Evolutionary conservation across 2,888 invertebrate genomes (phyloP), one percentile per base, ranked within the genome.

Genomic region (Diaphora mendica): DNA sequence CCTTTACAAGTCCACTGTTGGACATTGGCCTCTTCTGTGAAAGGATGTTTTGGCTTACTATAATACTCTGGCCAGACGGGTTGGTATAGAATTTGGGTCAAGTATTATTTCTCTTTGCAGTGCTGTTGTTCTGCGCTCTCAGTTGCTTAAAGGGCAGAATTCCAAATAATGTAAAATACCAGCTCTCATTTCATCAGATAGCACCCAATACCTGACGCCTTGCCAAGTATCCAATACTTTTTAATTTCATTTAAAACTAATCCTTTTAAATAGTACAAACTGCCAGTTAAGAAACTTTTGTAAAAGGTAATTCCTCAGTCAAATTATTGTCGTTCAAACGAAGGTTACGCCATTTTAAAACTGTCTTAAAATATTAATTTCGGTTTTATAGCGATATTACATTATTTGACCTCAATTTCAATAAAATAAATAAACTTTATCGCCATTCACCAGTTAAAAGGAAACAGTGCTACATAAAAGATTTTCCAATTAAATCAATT

Each of bases 401-500:
- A 44, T 67, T 51, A 51, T 17, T 68, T 55, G 68, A 15, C 51
- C 55, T 68, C 35, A 35, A 68, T 42, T 42, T 70, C n/a, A 68
- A 42, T 55, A 62, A 39, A 59, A 35, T 20, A 70, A 62, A 11
- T 62, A 55, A 70, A 30, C 42, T 44, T 70, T 26, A 70, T 33
- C 62, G 35, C 69, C 55, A 30, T 68, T 55, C 68, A 39, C 68
- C 9, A 2, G 68, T 51, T 55, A 55, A 67, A 55, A 68, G 73
- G 76, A 79, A 71, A 74, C 59, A 20, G 59, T 17, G 30, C 74
- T 74, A 73, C 79, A 70, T 81, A 42, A 69, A 75, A 71, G 71
- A 73, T 77, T 79, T 79, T 77, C 62, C 65, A 80, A 75, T 79
- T 67, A 77, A 74, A 82, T 79, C 80, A 62, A 70, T 76, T 70